Evolutionary conservation across 2,888 invertebrate genomes (phyloP), one percentile per base, ranked within the genome.

Genomic region (Punctoribates punctum): DNA sequence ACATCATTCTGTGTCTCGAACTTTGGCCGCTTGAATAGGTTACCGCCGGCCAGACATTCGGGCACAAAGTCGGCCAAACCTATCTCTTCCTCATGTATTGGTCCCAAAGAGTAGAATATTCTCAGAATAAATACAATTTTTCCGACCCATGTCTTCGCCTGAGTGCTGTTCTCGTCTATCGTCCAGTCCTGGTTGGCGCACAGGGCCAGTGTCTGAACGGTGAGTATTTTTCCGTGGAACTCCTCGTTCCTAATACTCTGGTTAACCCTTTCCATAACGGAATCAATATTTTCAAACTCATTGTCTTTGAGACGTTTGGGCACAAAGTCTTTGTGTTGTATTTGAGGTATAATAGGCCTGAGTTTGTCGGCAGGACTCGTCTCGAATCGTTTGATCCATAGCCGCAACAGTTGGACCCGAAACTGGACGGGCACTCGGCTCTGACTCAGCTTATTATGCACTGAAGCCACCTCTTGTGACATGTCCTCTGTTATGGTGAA

Each of bases 41-140:
- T 78, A 25, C 80, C 80, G 11, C 75, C 75, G 4, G 74, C 42
- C 6, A 79, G 25, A 3, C 54, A 60, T n/a, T 77, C 74, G n/a
- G 80, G 80, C 5, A 78, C 46, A 72, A 80, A 80, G 65, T 80
- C 80, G 17, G 54, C 74, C 8, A 80, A 60, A 1, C 80, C 80
- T 25, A 78, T 73, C 20, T 17, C 29, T 13, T 76, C 57, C 25
- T 73, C 57, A 27, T 38, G 34, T n/a, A 54, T 54, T 17, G 54
- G 54, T 17, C 57, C 57, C 29, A 23, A 73, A 17, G 15, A 6
- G 42, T 46, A 76, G 38, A 76, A 76, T 11, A 76, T 73, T 13
- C 73, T 25, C n/a, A 76, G 29, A 15, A 76, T 11, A 23, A 73
- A 73, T 9, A 76, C 38, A 11, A 34, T 46, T 23, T 73, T 54